phyloP scores from a whole-genome alignment of 2,888 invertebrate species.

The Plagiodera versicolora region DNA sequence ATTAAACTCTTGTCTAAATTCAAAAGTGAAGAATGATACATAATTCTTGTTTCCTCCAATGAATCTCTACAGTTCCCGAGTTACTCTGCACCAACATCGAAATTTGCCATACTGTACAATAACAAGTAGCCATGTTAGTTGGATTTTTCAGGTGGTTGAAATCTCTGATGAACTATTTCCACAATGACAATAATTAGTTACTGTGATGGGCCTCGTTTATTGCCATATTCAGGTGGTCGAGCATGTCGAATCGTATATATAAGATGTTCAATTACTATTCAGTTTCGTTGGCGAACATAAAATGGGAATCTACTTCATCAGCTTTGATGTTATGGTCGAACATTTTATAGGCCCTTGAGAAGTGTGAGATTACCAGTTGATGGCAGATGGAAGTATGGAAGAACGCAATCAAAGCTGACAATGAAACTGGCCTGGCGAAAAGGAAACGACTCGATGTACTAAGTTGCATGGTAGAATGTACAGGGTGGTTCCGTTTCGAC shows the following conservation, averaged over 20 bases:
- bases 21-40: too few relatives aligned
- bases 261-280: neutral
- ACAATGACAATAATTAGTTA: neutral
- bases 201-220: neutral
- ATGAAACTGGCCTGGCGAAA: neutral
- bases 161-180: neutral
- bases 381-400: neutral
- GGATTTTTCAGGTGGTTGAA: too few relatives aligned
- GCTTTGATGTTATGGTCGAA: neutral
- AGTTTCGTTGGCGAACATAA: neutral
- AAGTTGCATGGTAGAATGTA: too few relatives aligned
- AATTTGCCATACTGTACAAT: too few relatives aligned
- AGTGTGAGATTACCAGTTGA: neutral
- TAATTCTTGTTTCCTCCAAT: too few relatives aligned
- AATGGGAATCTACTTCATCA: conserved; percentile 3
- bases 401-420: neutral
- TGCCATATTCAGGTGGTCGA: conserved; percentile 7
- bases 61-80: too few relatives aligned
- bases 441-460: neutral
- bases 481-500: too few relatives aligned
- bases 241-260: neutral
- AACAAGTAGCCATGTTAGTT: too few relatives aligned
- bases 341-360: neutral
- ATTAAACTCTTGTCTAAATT: too few relatives aligned
- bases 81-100: too few relatives aligned